phyloP scores from a whole-genome alignment of 2,888 invertebrate species.

The Petrophora chlorosata region DNA sequence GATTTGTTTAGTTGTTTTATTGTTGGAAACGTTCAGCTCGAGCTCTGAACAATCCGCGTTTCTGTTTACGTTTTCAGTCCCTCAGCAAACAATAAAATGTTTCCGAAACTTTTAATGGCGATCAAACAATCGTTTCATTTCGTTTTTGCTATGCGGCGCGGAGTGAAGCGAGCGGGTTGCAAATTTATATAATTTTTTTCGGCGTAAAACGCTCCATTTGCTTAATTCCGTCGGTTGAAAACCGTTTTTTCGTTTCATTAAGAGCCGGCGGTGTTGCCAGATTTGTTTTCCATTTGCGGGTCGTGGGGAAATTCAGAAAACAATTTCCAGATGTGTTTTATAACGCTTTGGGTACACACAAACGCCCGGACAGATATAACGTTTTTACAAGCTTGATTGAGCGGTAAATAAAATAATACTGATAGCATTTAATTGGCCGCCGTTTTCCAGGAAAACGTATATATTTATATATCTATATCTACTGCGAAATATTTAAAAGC shows the following conservation, averaged over 20 bases:
- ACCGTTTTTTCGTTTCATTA: conserved; percentile 43
- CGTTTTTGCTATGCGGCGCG: conserved; percentile 49
- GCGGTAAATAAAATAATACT: background rate
- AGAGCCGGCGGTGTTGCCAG: conserved; percentile 30
- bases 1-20: conserved; percentile 29
- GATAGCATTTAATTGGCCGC: no score
- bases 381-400: background rate
- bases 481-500: no score
- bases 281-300: conserved; percentile 36
- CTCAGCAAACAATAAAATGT: conserved; percentile 62
- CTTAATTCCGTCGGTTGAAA: conserved; percentile 52
- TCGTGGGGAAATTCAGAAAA: conserved; percentile 20
- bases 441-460: no score
- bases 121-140: conserved; percentile 72
- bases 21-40: conserved; percentile 28
- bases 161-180: conserved; percentile 45
- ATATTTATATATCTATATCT: no score
- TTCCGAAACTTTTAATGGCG: conserved; percentile 76
- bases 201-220: conserved; percentile 52
- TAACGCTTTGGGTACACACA: conserved; percentile 4
- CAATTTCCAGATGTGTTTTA: conserved; percentile 19
- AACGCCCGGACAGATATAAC: background rate
- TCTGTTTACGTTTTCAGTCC: conserved; percentile 56
- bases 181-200: conserved; percentile 38
- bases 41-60: conserved; percentile 47